A percentile compares a stretch with the other conserved stretches of the same genome.
phyloP scores from a whole-genome alignment of 1,140 invertebrate genomes.

The Laupala kohalensis region DNA sequence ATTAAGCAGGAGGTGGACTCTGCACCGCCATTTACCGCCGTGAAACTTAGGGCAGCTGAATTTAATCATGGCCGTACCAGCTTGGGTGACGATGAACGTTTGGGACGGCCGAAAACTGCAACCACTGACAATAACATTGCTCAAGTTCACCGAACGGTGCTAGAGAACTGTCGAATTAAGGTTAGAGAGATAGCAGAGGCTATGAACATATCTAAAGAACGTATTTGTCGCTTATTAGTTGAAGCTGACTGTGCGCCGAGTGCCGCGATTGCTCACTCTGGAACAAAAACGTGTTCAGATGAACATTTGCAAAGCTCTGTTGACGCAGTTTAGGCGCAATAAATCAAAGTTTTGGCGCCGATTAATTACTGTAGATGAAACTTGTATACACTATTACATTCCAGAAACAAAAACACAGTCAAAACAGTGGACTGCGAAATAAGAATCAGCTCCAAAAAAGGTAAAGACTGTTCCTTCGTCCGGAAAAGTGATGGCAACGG shows the following conservation, averaged over 20 bases:
- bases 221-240: slow-evolving; percentile 16
- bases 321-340: slow-evolving; percentile 25
- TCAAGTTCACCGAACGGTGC: background rate
- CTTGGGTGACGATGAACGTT: background rate
- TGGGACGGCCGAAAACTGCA: background rate
- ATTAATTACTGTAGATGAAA: slow-evolving; percentile 4
- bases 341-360: slow-evolving; percentile 20
- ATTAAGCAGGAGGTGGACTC: slow-evolving; percentile 1
- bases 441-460: slow-evolving; percentile 1
- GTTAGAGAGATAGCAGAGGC: too few species aligned
- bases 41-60: background rate
- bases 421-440: background rate
- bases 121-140: background rate
- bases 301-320: slow-evolving; percentile 21
- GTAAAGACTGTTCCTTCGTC: background rate
- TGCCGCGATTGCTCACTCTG: slow-evolving; percentile 14
- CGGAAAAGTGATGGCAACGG: background rate
- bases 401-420: slow-evolving; percentile 1
- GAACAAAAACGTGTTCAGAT: slow-evolving; percentile 15
- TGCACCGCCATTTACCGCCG: background rate
- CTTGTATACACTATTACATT: background rate
- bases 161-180: background rate
- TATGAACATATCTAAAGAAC: slow-evolving; percentile 12
- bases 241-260: slow-evolving; percentile 3
- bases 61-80: background rate